These are phyloP conservation scores for Ictalurus furcatus DNA, from an alignment of 2,113 vertebrate species.

Conservation along the genomic window DNA sequence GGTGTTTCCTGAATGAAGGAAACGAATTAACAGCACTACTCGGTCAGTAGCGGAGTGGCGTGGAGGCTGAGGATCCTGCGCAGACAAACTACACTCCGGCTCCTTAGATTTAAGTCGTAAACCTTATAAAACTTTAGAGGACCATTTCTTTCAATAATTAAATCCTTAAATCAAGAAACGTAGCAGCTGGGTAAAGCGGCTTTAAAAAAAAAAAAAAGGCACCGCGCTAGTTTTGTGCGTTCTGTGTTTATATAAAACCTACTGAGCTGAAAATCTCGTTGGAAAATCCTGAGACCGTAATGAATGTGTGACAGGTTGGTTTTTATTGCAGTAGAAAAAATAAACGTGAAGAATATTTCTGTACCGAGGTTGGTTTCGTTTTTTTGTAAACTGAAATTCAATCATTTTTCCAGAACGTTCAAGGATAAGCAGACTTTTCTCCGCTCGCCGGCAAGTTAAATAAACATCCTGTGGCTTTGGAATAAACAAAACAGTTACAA, in stretches of 20 bases:
- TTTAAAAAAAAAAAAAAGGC: background rate
- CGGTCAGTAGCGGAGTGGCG: background rate
- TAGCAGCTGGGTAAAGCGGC: background rate
- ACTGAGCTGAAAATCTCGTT: background rate
- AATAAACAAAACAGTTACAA: background rate
- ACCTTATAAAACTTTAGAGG: background rate
- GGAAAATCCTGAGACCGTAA: background rate
- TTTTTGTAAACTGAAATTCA: background rate
- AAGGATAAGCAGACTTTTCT: background rate
- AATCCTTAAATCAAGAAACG: background rate
- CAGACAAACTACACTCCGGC: background rate
- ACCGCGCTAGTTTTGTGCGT: background rate
- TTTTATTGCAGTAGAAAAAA: background rate
- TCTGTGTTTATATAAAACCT: background rate
- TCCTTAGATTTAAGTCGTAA: background rate
- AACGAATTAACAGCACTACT: background rate
- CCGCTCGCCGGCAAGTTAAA: background rate
- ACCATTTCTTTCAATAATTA: background rate
- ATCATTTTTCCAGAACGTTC: background rate
- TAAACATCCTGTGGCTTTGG: background rate
- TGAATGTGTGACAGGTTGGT: background rate
- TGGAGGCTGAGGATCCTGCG: background rate
- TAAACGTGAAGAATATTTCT: background rate
- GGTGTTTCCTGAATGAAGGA: background rate
- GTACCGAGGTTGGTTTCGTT: background rate